Conservation (phyloP, 2,797 vertebrate species). For the Acanthis flammea region DNA sequence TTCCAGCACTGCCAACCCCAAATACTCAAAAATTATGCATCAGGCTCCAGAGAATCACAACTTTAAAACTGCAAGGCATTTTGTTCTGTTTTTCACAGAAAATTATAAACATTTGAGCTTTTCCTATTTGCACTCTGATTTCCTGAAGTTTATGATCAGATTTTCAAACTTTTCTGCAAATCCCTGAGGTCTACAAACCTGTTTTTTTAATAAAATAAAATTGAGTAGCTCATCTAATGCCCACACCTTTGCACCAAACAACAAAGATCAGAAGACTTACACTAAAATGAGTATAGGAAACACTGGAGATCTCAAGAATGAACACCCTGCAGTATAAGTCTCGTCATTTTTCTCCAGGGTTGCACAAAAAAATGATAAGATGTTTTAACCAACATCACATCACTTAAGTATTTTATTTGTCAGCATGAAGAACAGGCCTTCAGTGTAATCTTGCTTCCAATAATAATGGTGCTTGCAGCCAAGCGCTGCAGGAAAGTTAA, state of each 20-base stretch:
- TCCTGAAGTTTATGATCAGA: background rate
- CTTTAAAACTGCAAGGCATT: background rate
- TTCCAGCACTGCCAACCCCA: constrained; percentile 17
- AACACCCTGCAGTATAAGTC: background rate
- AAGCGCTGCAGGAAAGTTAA: background rate
- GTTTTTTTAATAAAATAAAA: constrained; percentile 15
- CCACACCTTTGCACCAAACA: constrained; percentile 3
- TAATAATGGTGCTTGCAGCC: background rate
- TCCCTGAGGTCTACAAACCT: background rate
- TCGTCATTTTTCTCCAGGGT: background rate
- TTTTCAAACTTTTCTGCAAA: constrained; percentile 33
- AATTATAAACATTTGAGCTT: constrained; percentile 8
- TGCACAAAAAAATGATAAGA: background rate
- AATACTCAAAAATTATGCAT: background rate
- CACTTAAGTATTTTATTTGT: background rate
- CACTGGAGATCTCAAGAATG: background rate
- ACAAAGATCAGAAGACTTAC: background rate
- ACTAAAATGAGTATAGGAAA: background rate
- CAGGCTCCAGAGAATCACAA: background rate
- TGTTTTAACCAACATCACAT: background rate
- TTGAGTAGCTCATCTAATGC: background rate
- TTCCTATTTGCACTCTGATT: background rate
- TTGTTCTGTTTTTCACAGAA: background rate
- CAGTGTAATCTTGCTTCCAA: background rate
- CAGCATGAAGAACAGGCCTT: background rate